A percentile compares a stretch with the other conserved stretches of the same genome.
These are phyloP conservation scores for Larimichthys polyactis DNA, from an alignment of 2,113 vertebrate genomes.

Conservation along the genomic window DNA sequence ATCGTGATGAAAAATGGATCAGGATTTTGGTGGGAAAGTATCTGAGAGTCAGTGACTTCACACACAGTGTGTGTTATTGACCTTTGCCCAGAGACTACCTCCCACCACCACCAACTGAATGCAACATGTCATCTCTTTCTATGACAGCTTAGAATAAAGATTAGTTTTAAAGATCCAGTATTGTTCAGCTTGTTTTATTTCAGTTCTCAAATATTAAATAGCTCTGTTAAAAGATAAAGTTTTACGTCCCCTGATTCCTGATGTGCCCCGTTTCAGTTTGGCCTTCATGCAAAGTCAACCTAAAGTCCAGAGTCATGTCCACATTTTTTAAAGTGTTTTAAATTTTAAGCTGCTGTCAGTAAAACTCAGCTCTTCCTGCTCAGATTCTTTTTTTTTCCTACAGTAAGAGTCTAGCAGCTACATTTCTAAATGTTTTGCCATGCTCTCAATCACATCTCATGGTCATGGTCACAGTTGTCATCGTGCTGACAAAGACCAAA, in stretches of 20 bases:
- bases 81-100: background rate
- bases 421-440: background rate
- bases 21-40: background rate
- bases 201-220: too few species aligned
- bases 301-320: too few species aligned
- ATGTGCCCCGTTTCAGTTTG: too few species aligned
- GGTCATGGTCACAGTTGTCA: background rate
- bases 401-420: too few species aligned
- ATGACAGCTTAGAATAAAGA: background rate
- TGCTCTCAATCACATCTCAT: background rate
- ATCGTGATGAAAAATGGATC: conserved; percentile 31
- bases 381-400: background rate
- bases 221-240: too few species aligned
- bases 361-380: background rate
- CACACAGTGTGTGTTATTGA: conserved; percentile 13
- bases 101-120: background rate
- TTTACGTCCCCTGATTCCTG: too few species aligned
- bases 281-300: too few species aligned
- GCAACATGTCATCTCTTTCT: background rate
- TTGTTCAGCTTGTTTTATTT: too few species aligned
- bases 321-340: too few species aligned
- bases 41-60: background rate
- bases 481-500: too few species aligned
- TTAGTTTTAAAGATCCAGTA: background rate
- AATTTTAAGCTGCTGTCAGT: too few species aligned